Conservation (phyloP, 2,113 vertebrate species). For the Rissa tridactyla region DNA sequence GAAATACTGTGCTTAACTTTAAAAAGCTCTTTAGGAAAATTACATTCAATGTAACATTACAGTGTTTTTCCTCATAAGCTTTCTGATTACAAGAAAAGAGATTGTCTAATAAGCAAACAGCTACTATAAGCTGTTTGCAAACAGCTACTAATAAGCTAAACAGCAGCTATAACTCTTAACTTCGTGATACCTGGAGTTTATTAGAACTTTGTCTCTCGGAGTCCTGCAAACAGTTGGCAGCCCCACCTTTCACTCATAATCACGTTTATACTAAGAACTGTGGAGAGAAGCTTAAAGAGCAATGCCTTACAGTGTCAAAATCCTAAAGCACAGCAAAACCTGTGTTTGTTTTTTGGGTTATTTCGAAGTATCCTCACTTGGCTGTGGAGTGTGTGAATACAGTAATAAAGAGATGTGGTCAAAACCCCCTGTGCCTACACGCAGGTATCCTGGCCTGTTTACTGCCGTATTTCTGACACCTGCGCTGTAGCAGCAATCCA, state of each 20-base stretch:
- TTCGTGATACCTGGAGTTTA: neutral
- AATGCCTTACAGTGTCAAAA: neutral
- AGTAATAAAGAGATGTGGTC: neutral
- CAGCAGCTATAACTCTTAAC: neutral
- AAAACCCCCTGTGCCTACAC: neutral
- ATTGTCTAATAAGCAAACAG: neutral
- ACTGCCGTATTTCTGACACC: neutral
- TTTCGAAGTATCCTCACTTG: neutral
- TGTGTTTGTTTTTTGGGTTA: neutral
- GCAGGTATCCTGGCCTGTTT: neutral
- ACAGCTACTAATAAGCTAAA: too few species aligned
- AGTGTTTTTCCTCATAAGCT: neutral
- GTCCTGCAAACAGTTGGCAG: neutral
- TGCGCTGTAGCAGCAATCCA: neutral
- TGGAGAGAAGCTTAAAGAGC: neutral
- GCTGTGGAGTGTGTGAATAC: neutral
- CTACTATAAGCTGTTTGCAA: too few species aligned
- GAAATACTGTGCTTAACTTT: neutral
- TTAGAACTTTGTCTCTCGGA: neutral
- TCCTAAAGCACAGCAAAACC: neutral
- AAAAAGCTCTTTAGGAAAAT: neutral
- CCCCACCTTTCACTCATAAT: neutral
- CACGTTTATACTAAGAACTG: neutral
- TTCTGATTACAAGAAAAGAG: neutral
- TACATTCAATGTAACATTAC: neutral